Conservation (phyloP, 2,888 invertebrate genomes). For the Monoplex corrugatus region DNA sequence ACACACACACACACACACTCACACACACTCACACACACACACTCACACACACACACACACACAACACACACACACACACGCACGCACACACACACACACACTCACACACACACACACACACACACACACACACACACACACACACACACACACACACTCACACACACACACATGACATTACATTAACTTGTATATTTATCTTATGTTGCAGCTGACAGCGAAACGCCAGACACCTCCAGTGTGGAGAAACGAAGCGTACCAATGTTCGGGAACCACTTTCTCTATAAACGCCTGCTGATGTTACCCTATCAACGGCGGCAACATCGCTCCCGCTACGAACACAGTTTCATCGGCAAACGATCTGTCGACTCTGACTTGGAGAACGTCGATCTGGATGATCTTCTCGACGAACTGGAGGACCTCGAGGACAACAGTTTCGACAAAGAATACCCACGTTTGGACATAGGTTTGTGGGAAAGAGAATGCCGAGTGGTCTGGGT, state of each 20-base stretch:
- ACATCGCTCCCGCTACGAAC: slow-evolving; percentile 28
- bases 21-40: neutral
- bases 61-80: neutral
- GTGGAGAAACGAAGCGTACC: slow-evolving; percentile 15
- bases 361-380: neutral
- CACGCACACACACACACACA: neutral
- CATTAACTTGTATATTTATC: neutral
- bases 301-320: slow-evolving; percentile 44
- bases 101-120: neutral
- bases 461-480: slow-evolving; percentile 35
- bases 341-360: slow-evolving; percentile 51
- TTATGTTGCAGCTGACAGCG: neutral
- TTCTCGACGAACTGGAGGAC: neutral
- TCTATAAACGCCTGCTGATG: slow-evolving; percentile 43
- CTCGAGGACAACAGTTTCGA: neutral
- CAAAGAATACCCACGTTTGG: slow-evolving; percentile 13
- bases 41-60: neutral
- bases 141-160: neutral
- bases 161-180: neutral
- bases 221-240: neutral
- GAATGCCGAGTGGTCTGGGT: neutral
- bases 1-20: slow-evolving; percentile 11
- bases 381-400: neutral
- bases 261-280: slow-evolving; percentile 45
- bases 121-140: slow-evolving; percentile 13